Percentiles rank a stretch among this genome's conserved stretches.
Conservation (phyloP, 2,797 vertebrate species). For the Myoxocephalus aenaeus region DNA sequence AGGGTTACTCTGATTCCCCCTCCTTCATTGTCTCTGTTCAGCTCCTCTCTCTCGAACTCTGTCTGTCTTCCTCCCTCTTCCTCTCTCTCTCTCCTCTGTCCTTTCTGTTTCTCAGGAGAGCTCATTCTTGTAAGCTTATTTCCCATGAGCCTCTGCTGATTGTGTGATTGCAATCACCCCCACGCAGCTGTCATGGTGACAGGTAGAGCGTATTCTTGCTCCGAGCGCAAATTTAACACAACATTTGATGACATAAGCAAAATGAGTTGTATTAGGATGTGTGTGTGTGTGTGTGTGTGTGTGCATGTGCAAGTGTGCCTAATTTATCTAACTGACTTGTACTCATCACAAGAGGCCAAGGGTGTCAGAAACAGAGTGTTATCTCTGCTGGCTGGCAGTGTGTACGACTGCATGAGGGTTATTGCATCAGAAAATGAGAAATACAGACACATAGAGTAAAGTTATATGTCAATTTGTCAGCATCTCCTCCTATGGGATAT, state of each 20-base stretch:
- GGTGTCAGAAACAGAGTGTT: conserved; percentile 40
- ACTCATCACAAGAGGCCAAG: conserved; percentile 36
- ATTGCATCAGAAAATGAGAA: conserved; percentile 66
- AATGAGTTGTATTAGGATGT: conserved; percentile 32
- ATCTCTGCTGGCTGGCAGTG: conserved; percentile 31
- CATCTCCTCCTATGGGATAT: conserved; percentile 48
- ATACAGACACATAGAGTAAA: conserved; percentile 48
- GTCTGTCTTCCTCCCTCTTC: conserved; percentile 5
- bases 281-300: background rate
- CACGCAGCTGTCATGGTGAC: conserved; percentile 75
- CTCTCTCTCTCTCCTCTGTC: conserved; percentile 23
- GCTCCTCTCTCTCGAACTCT: conserved; percentile 28
- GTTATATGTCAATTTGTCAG: conserved; percentile 72
- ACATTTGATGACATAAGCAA: conserved; percentile 70
- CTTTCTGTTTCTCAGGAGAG: conserved; percentile 55
- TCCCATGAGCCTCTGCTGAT: conserved; percentile 73
- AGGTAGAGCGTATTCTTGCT: conserved; percentile 63
- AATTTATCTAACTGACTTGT: conserved; percentile 50
- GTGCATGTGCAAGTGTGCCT: conserved; percentile 2
- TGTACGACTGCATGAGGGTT: conserved; percentile 46
- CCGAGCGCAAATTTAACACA: conserved; percentile 59
- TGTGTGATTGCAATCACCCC: conserved; percentile 77
- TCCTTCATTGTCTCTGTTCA: conserved; percentile 38
- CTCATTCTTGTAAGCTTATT: conserved; percentile 74
- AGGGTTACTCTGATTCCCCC: conserved; percentile 47